Conservation (phyloP, 2,888 invertebrate species). For the Hydropsyche betteni region DNA sequence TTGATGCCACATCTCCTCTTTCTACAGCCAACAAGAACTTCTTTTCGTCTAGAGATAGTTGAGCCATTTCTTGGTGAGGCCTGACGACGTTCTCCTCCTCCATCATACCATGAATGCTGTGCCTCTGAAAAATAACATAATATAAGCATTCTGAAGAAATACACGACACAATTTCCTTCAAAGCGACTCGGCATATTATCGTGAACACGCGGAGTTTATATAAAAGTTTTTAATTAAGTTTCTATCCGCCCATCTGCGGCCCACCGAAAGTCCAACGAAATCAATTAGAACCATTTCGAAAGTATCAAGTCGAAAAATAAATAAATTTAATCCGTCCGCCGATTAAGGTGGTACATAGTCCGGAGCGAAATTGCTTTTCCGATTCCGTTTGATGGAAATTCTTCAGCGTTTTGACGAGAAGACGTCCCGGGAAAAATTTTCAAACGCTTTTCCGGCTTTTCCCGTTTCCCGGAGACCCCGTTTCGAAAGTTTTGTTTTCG, state of each 20-base stretch:
- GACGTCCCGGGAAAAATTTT: background rate
- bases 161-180: background rate
- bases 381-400: constrained; percentile 28
- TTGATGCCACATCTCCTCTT: constrained; percentile 94
- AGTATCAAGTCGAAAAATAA: constrained; percentile 18
- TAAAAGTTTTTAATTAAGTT: constrained; percentile 38
- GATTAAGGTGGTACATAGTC: background rate
- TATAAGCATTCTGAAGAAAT: constrained; percentile 22
- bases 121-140: constrained; percentile 67
- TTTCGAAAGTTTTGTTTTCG: no score
- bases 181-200: background rate
- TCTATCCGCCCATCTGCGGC: background rate
- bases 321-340: constrained; percentile 6
- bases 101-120: constrained; percentile 93
- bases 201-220: no score
- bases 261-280: constrained; percentile 7
- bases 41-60: constrained; percentile 87
- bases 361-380: constrained; percentile 15
- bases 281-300: constrained; percentile 3
- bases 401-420: constrained; percentile 1
- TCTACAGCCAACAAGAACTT: constrained; percentile 95
- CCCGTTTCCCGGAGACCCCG: no score
- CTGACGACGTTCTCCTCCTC: constrained; percentile 89
- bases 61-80: constrained; percentile 89
- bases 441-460: no score